These are phyloP conservation scores for sheep (Ovis aries) DNA, from an alignment of 2,113 vertebrate genomes.

Conservation along the genomic window DNA sequence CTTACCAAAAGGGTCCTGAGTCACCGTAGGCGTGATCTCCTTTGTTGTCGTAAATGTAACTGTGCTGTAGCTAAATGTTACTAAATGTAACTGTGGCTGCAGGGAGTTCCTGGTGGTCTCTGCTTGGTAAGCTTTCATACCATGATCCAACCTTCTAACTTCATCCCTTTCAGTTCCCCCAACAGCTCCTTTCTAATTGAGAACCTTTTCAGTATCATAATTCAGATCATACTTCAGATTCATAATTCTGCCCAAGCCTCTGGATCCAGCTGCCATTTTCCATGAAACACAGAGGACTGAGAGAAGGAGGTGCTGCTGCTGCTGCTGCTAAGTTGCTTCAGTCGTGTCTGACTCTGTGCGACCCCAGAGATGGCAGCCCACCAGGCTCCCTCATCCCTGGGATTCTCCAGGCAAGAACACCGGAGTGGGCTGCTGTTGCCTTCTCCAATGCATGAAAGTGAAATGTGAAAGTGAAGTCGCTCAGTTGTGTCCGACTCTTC, in stretches of 20 bases:
- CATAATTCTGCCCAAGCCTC: neutral
- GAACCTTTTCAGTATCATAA: neutral
- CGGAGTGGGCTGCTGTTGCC: too few species aligned
- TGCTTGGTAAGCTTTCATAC: too few species aligned
- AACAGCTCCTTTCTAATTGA: neutral
- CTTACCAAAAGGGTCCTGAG: rapidly evolving
- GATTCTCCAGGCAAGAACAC: too few species aligned
- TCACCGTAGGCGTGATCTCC: rapidly evolving
- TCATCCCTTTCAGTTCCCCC: neutral
- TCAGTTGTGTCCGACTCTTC: too few species aligned
- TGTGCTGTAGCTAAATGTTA: too few species aligned
- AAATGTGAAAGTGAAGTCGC: too few species aligned
- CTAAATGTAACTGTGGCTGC: neutral
- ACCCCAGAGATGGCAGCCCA: too few species aligned
- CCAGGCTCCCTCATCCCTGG: too few species aligned
- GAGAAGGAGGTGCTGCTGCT: neutral
- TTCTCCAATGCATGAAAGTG: too few species aligned
- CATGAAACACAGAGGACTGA: neutral
- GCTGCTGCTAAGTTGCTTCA: too few species aligned
- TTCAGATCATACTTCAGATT: neutral
- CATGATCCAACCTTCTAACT: neutral
- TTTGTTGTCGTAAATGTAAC: rapidly evolving
- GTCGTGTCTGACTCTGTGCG: too few species aligned
- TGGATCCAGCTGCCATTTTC: neutral
- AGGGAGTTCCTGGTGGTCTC: neutral